Percentiles rank a stretch among this genome's conserved stretches.
Evolutionary conservation across 2,888 invertebrate species (phyloP).

Genomic region (Malthinus flaveolus): DNA sequence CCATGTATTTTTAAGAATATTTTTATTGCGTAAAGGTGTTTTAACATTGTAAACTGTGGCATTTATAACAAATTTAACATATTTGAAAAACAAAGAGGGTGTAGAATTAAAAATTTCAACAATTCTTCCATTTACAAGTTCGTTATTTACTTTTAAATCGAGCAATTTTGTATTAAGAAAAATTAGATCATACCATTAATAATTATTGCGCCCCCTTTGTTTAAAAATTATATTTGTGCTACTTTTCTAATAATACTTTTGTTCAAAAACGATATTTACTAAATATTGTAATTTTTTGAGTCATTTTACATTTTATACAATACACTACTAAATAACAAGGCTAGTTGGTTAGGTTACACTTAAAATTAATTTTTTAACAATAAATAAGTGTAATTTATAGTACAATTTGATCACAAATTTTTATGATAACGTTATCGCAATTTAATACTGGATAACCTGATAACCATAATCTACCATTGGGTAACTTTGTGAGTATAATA

Average conservation of each 20-base stretch:
- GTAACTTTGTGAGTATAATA: too few species aligned
- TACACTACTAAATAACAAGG: slow-evolving; percentile 22
- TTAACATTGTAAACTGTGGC: slow-evolving; percentile 23
- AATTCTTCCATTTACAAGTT: too few species aligned
- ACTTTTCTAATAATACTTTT: neutral
- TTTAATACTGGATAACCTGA: too few species aligned
- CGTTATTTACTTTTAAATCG: too few species aligned
- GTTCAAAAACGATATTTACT: neutral
- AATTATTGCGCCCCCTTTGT: neutral
- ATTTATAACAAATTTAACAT: slow-evolving; percentile 15
- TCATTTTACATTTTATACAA: slow-evolving; percentile 12
- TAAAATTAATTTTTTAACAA: slow-evolving; percentile 3
- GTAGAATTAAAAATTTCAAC: too few species aligned
- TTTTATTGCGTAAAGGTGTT: slow-evolving; percentile 25
- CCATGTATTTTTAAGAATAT: slow-evolving; percentile 1
- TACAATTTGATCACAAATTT: too few species aligned
- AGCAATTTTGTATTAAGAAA: too few species aligned
- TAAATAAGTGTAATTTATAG: slow-evolving; percentile 8
- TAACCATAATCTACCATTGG: too few species aligned
- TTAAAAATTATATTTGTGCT: neutral
- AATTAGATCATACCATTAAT: neutral
- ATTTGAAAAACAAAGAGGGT: neutral
- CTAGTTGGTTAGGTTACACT: slow-evolving; percentile 4
- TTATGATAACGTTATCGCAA: too few species aligned
- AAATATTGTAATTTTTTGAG: slow-evolving; percentile 8